phyloP scores from a whole-genome alignment of 53 echinoderm and acorn worm genomes.

The Holothuria scabra region DNA sequence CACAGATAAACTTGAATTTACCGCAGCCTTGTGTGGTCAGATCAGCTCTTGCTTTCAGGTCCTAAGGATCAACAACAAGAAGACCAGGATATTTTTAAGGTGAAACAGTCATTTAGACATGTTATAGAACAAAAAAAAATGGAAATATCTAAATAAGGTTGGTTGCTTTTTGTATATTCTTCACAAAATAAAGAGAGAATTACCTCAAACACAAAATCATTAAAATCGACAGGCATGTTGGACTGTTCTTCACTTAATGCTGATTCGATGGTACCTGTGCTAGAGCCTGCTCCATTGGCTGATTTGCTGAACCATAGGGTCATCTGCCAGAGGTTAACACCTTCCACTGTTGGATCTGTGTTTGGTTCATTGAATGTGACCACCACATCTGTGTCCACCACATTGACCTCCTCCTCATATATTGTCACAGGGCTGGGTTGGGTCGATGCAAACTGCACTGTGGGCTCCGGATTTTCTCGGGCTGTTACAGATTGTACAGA shows the following conservation, averaged over 20 bases:
- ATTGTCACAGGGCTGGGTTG: constrained; percentile 28
- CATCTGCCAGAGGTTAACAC: constrained; percentile 18
- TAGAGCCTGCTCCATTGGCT: neutral
- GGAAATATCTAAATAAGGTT: no score
- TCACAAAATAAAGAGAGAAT: neutral
- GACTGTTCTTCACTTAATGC: constrained; percentile 19
- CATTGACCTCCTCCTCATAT: constrained; percentile 27
- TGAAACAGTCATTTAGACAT: no score
- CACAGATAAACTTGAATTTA: constrained; percentile 17
- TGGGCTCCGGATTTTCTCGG: constrained; percentile 4
- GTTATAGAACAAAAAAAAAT: no score
- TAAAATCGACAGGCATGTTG: constrained; percentile 10
- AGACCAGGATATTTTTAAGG: no score
- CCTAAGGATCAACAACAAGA: neutral
- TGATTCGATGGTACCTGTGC: neutral
- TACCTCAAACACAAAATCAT: constrained; percentile 13
- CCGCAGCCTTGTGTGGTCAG: constrained; percentile 4
- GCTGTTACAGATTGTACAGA: neutral
- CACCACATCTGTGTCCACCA: constrained; percentile 13
- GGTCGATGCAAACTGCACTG: constrained; percentile 24
- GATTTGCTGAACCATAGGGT: constrained; percentile 15
- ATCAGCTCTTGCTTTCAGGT: neutral
- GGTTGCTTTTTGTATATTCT: no score
- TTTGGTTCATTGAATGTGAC: constrained; percentile 19
- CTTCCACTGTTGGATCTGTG: constrained; percentile 2